Base-by-base conservation (phyloP, 2,888 invertebrate species). In the Yponomeuta evonymella region DNA sequence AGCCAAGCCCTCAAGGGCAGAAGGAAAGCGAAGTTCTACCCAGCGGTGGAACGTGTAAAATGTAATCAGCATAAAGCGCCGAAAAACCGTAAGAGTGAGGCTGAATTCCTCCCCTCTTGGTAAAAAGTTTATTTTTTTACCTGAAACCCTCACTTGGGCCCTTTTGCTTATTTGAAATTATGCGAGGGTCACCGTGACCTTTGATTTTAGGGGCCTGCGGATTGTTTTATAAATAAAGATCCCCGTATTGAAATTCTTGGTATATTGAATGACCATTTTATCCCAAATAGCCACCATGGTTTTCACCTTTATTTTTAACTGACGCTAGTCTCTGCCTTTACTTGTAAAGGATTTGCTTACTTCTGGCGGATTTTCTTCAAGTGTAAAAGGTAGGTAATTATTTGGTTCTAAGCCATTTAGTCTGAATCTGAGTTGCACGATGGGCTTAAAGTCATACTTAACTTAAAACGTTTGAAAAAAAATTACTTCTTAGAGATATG, bases 101-200 rank as follows among this genome's bases (percentile, higher is more conserved):
- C 15, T 58, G 51, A 58, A n/a, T n/a, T n/a, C n/a, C n/a, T n/a
- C 51, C 51, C 51, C 15, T 58, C 51, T 58, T 58, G 51, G 51
- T 58, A 58, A 15, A 33, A 58, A 58, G 51, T 58, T 15, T 2
- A 15, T 58, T 58, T 58, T 58, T 80, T 75, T 81, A 80, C 79
- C 81, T 80, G 77, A 75, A 73, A 72, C 76, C 76, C 72, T 74
- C 74, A 79, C 79, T 77, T 75, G 74, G 74, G 74, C 76, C n/a
- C n/a, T 30, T 77, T 78, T 76, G 77, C 78, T 80, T 82, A 79
- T 83, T 81, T 76, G 75, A 78, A 80, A 79, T 82, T 79, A 79
- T 78, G 74, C 76, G 75, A 76, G 75, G 78, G 76, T 74, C 75
- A 74, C 73, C 15, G 48, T 2, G 67, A 67, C 67, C 67, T 67